phyloP scores from a whole-genome alignment of 1,140 invertebrate genomes.

The Heliconius eleuchia region DNA sequence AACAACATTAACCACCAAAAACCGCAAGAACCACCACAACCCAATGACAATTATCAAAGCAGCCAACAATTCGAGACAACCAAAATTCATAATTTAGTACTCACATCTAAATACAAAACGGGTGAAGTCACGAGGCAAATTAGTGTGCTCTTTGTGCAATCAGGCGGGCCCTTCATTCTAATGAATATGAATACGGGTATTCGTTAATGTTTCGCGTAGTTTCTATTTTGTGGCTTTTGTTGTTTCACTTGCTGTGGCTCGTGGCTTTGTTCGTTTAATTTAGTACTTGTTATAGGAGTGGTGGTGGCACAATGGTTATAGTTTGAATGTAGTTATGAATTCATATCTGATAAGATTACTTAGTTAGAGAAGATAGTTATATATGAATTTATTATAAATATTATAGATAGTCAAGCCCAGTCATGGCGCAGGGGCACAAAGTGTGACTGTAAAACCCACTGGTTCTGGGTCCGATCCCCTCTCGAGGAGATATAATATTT shows the following conservation, averaged over 20 bases:
- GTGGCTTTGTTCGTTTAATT: background rate
- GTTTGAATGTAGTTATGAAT: too few species aligned
- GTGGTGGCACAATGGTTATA: too few species aligned
- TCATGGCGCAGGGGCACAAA: too few species aligned
- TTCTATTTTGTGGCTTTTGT: constrained; percentile 1
- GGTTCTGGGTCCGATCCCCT: too few species aligned
- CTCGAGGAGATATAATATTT: too few species aligned
- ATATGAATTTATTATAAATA: too few species aligned
- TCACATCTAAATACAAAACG: constrained; percentile 58
- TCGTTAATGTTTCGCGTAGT: constrained; percentile 25
- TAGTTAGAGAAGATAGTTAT: too few species aligned
- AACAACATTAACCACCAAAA: too few species aligned
- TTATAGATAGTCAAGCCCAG: too few species aligned
- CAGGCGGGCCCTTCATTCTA: constrained; percentile 77
- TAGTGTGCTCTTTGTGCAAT: constrained; percentile 81
- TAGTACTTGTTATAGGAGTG: too few species aligned
- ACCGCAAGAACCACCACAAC: background rate
- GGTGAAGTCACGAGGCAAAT: constrained; percentile 69
- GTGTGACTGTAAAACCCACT: too few species aligned
- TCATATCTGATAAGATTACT: too few species aligned
- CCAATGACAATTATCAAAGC: constrained; percentile 7
- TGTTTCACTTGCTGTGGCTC: background rate
- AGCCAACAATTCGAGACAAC: constrained; percentile 17
- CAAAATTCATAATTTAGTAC: constrained; percentile 45
- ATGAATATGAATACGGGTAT: constrained; percentile 74